These are phyloP conservation scores for Toxostoma redivivum DNA, from an alignment of 2,113 vertebrate genomes.

Conservation along the genomic window DNA sequence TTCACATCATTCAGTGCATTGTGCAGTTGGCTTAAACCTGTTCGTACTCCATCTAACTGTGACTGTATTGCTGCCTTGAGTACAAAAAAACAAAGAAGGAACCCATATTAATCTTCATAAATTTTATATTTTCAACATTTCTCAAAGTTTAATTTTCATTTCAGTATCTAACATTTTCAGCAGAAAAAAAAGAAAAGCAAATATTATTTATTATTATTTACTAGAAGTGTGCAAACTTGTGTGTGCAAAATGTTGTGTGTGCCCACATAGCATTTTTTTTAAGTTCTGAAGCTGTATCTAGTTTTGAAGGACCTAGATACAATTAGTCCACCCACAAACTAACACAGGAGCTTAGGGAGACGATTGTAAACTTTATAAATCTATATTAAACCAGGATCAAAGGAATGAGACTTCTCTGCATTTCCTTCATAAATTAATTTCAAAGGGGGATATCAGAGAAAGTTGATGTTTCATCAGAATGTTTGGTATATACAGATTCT, in stretches of 20 bases:
- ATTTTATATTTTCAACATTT: not conserved
- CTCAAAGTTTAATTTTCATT: not conserved
- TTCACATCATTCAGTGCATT: slow-evolving; percentile 91
- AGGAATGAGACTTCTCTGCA: not conserved
- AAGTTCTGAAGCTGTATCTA: not conserved
- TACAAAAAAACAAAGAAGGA: not conserved
- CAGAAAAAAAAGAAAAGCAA: not conserved
- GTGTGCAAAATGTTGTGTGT: fast-evolving
- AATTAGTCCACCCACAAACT: not conserved
- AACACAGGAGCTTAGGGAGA: not conserved
- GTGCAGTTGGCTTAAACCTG: slow-evolving; percentile 94
- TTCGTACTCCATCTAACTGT: slow-evolving; percentile 93
- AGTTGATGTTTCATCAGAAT: not conserved
- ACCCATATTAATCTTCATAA: not conserved
- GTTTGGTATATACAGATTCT: not conserved
- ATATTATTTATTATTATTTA: not conserved
- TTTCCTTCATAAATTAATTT: not conserved
- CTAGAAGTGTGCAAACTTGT: not conserved
- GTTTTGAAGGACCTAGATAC: not conserved
- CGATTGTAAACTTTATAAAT: not conserved
- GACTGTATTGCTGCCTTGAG: slow-evolving; percentile 96
- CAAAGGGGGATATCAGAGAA: not conserved
- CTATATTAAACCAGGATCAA: not conserved
- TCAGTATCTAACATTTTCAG: not conserved
- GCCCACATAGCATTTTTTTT: fast-evolving